Conservation (phyloP, 2,113 vertebrate species). For the Chitala chitala region DNA sequence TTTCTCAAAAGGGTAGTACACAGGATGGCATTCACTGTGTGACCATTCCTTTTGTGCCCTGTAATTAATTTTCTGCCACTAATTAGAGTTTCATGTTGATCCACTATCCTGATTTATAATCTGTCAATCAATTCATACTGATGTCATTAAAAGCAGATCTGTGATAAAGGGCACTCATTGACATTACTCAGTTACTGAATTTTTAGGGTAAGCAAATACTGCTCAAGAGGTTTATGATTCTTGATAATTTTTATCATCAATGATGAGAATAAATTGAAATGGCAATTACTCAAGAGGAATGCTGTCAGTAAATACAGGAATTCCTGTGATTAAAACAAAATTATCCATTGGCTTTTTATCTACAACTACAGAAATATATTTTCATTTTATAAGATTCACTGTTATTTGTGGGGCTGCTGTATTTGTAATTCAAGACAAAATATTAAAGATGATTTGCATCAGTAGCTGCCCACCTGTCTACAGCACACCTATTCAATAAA, state of each 20-base stretch:
- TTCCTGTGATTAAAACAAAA: no score
- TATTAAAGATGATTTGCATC: background rate
- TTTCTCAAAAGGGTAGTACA: conserved; percentile 42
- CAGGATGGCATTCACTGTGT: conserved; percentile 24
- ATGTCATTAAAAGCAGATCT: background rate
- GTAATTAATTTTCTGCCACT: background rate
- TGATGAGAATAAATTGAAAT: no score
- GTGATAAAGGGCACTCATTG: background rate
- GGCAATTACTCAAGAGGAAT: no score
- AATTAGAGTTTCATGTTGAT: background rate
- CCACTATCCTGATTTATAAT: background rate
- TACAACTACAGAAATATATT: background rate
- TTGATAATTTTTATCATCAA: no score
- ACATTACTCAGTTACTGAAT: no score
- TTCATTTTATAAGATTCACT: background rate
- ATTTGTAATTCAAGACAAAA: no score
- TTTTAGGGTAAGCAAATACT: no score
- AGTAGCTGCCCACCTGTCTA: background rate
- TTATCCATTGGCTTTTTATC: background rate
- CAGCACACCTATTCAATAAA: background rate
- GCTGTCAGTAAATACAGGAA: no score
- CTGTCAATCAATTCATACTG: background rate
- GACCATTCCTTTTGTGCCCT: background rate
- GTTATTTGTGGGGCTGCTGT: no score
- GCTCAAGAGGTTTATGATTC: no score